These are phyloP conservation scores for Heterotilapia buettikoferi DNA, from an alignment of 2,113 vertebrate genomes.

Conservation along the genomic window DNA sequence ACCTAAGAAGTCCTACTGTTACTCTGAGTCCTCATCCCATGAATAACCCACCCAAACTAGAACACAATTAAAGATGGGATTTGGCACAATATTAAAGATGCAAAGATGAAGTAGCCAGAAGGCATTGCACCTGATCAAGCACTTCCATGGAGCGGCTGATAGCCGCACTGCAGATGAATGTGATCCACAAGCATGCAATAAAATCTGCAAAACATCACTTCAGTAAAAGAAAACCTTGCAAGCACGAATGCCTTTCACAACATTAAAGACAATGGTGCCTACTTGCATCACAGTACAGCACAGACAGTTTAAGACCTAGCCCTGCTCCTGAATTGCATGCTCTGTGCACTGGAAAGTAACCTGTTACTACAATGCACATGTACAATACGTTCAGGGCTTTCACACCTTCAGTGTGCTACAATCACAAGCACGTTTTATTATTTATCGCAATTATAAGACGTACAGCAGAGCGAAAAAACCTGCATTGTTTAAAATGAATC, in stretches of 20 bases:
- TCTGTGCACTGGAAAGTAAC: slow-evolving; percentile 40
- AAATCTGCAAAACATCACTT: slow-evolving; percentile 1
- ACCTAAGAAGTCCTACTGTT: neutral
- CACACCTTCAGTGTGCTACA: slow-evolving; percentile 51
- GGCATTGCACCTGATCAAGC: neutral
- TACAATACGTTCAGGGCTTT: slow-evolving; percentile 25
- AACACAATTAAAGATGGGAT: slow-evolving; percentile 8
- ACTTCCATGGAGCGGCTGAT: neutral
- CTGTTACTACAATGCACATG: neutral
- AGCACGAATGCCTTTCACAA: slow-evolving; percentile 1
- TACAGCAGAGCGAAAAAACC: slow-evolving; percentile 10
- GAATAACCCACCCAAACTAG: neutral
- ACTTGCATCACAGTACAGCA: slow-evolving; percentile 46
- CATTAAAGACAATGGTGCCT: slow-evolving; percentile 16
- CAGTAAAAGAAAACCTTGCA: neutral
- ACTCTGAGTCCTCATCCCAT: neutral
- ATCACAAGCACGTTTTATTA: slow-evolving; percentile 31
- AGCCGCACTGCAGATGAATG: slow-evolving; percentile 19
- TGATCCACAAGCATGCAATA: slow-evolving; percentile 32
- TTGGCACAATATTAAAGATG: slow-evolving; percentile 58
- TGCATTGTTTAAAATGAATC: neutral
- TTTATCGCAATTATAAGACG: neutral
- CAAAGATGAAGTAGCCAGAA: slow-evolving; percentile 12
- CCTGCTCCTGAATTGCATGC: slow-evolving; percentile 49
- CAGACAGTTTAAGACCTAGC: slow-evolving; percentile 45